A percentile compares a stretch with the other conserved stretches of the same genome.
phyloP scores from a whole-genome alignment of 2,113 vertebrate species.

The Hystrix cristata region DNA sequence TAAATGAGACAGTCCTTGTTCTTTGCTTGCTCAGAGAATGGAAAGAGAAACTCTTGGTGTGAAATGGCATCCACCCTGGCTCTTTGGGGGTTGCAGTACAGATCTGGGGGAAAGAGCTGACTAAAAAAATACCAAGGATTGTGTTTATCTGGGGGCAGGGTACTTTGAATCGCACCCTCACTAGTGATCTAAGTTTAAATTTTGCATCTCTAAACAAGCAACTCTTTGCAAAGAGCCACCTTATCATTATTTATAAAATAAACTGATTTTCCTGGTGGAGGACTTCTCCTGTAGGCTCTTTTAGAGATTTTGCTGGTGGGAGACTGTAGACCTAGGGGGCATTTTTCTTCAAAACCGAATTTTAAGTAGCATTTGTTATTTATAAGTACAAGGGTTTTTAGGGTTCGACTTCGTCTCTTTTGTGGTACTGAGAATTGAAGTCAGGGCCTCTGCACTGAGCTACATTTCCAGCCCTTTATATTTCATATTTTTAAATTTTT shows the following conservation, averaged over 20 bases:
- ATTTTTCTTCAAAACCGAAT: background rate
- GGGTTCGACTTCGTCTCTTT: background rate
- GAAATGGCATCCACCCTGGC: conserved; percentile 39
- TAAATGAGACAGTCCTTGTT: conserved; percentile 11
- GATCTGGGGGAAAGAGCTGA: background rate
- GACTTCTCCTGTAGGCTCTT: conserved; percentile 11
- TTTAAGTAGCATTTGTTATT: conserved; percentile 49
- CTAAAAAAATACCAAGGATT: conserved; percentile 7
- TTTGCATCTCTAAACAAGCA: background rate
- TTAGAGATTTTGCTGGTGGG: conserved; percentile 40
- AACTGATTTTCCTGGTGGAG: conserved; percentile 29
- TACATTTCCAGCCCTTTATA: background rate
- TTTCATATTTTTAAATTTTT: background rate
- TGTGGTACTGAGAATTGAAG: background rate
- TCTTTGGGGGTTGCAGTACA: background rate
- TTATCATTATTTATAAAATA: conserved; percentile 61
- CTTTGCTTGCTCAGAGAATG: conserved; percentile 49
- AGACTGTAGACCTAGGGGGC: background rate
- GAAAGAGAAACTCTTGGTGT: conserved; percentile 23
- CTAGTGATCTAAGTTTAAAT: background rate
- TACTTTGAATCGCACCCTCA: background rate
- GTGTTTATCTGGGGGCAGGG: background rate
- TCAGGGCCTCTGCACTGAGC: background rate
- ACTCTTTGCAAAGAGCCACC: background rate
- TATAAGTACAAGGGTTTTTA: conserved; percentile 53